A percentile compares a stretch with the other conserved stretches of the same genome.
phyloP scores from a whole-genome alignment of 2,888 invertebrate genomes.

The Apocheima hispidaria region DNA sequence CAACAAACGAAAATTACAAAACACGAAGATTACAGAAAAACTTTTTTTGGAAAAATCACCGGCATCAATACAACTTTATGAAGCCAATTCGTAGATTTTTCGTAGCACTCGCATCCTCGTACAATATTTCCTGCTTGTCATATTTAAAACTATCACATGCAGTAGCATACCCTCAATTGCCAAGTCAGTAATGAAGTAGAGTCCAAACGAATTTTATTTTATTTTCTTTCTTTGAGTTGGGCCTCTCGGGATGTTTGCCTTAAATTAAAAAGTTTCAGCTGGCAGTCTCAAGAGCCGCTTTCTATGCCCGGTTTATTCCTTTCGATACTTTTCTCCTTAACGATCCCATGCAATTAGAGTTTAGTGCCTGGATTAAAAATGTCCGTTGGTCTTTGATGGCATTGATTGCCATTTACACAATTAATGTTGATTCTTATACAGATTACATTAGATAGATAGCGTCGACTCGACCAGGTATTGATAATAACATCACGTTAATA shows the following conservation, averaged over 20 bases:
- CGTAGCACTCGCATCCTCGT: background rate
- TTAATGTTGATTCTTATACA: background rate
- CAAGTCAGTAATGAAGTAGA: slow-evolving; percentile 70
- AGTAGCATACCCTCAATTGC: slow-evolving; percentile 68
- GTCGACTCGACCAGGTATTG: background rate
- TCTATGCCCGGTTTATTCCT: slow-evolving; percentile 60
- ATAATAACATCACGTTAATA: no score
- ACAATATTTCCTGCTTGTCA: slow-evolving; percentile 18
- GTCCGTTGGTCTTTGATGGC: slow-evolving; percentile 40
- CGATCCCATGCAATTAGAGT: slow-evolving; percentile 67
- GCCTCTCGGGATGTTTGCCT: slow-evolving; percentile 71
- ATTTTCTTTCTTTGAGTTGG: slow-evolving; percentile 66
- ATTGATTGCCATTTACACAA: background rate
- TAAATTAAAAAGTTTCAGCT: slow-evolving; percentile 77
- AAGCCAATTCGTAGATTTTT: no score
- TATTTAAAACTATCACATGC: slow-evolving; percentile 55
- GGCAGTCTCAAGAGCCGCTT: slow-evolving; percentile 60
- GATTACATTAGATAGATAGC: background rate
- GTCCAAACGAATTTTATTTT: slow-evolving; percentile 74
- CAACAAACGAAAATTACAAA: no score
- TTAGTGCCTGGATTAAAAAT: slow-evolving; percentile 53
- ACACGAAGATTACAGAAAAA: no score
- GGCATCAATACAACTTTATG: no score
- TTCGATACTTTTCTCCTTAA: slow-evolving; percentile 67
- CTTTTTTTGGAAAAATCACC: no score